Evolutionary conservation across 1,140 invertebrate species (phyloP).

Genomic region (Bombus confusus): DNA sequence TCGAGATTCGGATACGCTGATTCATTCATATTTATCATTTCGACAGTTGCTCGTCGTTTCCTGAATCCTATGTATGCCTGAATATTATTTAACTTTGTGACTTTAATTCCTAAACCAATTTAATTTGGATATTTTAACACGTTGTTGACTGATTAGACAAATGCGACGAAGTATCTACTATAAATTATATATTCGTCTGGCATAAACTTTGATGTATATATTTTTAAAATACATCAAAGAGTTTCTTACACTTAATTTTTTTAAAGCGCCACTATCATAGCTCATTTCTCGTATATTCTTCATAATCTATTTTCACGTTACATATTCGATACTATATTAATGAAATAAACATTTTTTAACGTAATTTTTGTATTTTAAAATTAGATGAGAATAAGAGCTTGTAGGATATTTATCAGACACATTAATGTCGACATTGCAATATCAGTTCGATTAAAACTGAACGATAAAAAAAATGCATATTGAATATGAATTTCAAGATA

Average conservation of each 20-base stretch:
- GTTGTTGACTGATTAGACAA: constrained; percentile 18
- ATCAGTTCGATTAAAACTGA: background rate
- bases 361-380: background rate
- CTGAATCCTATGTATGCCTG: constrained; percentile 25
- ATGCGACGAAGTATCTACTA: constrained; percentile 45
- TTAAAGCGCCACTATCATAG: background rate
- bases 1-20: constrained; percentile 41
- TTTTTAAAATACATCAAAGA: background rate
- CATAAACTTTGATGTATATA: constrained; percentile 3
- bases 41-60: constrained; percentile 64
- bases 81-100: background rate
- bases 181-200: constrained; percentile 43
- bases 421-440: background rate
- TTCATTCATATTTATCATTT: constrained; percentile 44
- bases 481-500: constrained; percentile 1
- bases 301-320: constrained; percentile 2
- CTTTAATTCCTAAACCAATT: constrained; percentile 2
- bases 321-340: background rate
- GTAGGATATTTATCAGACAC: background rate
- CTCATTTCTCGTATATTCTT: background rate
- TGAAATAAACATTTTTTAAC: background rate
- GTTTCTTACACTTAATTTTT: constrained; percentile 3
- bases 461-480: background rate
- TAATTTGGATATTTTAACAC: background rate
- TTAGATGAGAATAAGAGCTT: background rate